These are phyloP conservation scores for Sinopyrophorus schimmeli DNA, from an alignment of 2,888 invertebrate genomes.

Conservation along the genomic window DNA sequence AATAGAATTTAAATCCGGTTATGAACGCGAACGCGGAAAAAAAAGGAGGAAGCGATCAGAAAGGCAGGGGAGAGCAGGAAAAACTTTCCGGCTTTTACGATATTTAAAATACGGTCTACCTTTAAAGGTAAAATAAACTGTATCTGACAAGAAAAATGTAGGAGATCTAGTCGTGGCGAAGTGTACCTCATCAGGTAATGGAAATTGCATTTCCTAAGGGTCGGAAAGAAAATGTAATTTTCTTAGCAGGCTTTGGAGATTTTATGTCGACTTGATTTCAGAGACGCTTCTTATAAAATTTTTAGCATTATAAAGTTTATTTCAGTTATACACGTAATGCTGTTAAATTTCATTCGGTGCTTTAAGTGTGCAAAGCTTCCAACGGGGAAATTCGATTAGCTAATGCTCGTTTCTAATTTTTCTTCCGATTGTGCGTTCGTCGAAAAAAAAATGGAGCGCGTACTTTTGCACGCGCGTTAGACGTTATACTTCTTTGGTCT, in stretches of 20 bases:
- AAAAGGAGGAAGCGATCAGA: no score
- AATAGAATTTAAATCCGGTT: no score
- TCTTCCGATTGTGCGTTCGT: no score
- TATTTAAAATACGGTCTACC: constrained; percentile 15
- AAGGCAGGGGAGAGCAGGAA: neutral
- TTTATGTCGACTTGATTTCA: constrained; percentile 43
- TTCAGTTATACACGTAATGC: constrained; percentile 17
- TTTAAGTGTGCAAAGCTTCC: no score
- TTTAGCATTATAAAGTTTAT: constrained; percentile 26
- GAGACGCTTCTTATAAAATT: constrained; percentile 27
- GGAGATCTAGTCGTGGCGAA: constrained; percentile 28
- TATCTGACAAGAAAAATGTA: constrained; percentile 31
- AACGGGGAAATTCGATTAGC: no score
- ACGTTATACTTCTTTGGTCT: no score
- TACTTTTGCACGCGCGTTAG: no score
- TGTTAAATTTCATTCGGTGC: constrained; percentile 10
- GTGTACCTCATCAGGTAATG: constrained; percentile 49
- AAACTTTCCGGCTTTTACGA: constrained; percentile 13
- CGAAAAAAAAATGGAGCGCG: no score
- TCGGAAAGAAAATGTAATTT: constrained; percentile 50
- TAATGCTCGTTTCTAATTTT: no score
- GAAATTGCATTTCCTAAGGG: constrained; percentile 50
- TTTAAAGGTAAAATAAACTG: constrained; percentile 20
- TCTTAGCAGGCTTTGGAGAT: constrained; percentile 48
- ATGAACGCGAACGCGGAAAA: no score